These are phyloP conservation scores for Rhegmatorhina hoffmannsi DNA, from an alignment of 2,113 vertebrate genomes.

Conservation along the genomic window DNA sequence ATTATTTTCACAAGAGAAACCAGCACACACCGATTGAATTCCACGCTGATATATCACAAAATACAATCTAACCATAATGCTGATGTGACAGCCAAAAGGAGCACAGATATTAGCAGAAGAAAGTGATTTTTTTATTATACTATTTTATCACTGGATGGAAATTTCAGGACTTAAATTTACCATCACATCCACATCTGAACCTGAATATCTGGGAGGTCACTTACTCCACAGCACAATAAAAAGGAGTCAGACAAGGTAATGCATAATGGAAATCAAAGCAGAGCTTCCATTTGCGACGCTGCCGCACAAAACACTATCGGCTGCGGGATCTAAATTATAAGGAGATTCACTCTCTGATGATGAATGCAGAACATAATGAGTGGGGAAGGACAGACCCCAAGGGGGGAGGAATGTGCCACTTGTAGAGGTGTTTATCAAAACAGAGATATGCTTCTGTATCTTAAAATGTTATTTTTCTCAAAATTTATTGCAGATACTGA, in stretches of 20 bases:
- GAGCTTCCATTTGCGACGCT: neutral
- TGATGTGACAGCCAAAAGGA: slow-evolving; percentile 39
- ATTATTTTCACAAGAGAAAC: neutral
- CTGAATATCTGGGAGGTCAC: slow-evolving; percentile 54
- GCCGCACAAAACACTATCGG: neutral
- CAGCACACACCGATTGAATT: neutral
- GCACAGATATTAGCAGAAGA: slow-evolving; percentile 38
- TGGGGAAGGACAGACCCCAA: neutral
- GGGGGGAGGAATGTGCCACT: slow-evolving; percentile 38
- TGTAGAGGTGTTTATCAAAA: slow-evolving; percentile 43
- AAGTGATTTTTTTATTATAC: slow-evolving; percentile 48
- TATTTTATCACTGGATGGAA: slow-evolving; percentile 53
- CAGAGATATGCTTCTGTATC: slow-evolving; percentile 3
- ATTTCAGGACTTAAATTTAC: slow-evolving; percentile 54
- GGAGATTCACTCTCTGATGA: slow-evolving; percentile 13
- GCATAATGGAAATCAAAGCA: slow-evolving; percentile 57
- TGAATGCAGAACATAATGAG: slow-evolving; percentile 31
- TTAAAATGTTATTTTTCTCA: slow-evolving; percentile 34
- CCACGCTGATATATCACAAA: neutral
- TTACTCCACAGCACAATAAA: slow-evolving; percentile 21
- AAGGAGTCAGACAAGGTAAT: slow-evolving; percentile 44
- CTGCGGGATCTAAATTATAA: slow-evolving; percentile 14
- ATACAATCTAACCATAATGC: neutral
- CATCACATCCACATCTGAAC: slow-evolving; percentile 28
- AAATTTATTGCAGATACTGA: slow-evolving; percentile 3